These are phyloP conservation scores for Labeo catla DNA, from an alignment of 2,113 vertebrate species.

Conservation along the genomic window DNA sequence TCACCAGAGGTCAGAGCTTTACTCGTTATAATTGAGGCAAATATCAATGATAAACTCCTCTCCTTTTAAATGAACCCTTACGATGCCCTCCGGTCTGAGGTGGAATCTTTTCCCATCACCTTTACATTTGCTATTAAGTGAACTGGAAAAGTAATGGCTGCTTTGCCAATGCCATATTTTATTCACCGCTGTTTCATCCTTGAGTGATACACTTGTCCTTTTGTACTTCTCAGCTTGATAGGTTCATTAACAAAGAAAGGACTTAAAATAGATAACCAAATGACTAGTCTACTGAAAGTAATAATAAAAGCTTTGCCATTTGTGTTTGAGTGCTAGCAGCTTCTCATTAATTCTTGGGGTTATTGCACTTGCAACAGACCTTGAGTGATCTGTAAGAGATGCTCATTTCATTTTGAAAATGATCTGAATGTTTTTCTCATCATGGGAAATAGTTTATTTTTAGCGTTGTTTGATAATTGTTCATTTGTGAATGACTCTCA, in stretches of 20 bases:
- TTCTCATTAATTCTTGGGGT: neutral
- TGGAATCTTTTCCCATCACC: neutral
- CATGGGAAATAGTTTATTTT: neutral
- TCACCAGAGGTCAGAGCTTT: neutral
- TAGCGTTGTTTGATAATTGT: neutral
- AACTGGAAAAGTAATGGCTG: neutral
- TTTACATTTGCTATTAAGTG: neutral
- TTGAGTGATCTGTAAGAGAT: neutral
- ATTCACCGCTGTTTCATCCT: neutral
- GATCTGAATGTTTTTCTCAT: neutral
- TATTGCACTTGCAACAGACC: neutral
- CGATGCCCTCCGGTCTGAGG: neutral
- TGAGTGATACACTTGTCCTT: conserved; percentile 10
- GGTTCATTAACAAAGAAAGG: neutral
- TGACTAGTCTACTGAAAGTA: neutral
- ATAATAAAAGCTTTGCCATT: neutral
- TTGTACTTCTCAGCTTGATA: neutral
- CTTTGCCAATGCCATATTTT: conserved; percentile 17
- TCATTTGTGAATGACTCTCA: neutral
- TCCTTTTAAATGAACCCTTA: neutral
- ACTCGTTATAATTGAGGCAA: neutral
- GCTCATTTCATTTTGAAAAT: neutral
- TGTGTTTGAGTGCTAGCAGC: neutral
- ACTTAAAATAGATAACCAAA: neutral
- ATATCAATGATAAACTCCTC: neutral